Base-by-base conservation (phyloP, 2,888 invertebrate genomes). In the Pedicia rivosa region DNA sequence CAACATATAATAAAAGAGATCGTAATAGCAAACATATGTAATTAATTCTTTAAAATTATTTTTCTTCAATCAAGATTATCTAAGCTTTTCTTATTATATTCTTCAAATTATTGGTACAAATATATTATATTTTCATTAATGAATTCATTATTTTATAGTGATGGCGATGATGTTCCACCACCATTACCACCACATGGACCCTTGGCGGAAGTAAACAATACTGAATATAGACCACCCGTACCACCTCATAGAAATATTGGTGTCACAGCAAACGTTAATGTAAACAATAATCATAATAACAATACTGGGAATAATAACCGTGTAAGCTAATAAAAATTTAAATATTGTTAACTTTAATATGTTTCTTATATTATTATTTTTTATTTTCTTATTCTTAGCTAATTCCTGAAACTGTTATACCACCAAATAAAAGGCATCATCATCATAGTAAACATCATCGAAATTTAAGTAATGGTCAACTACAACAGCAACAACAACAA, bases 201-300 rank as follows among this genome's bases (percentile, higher is more conserved):
- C 2, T 49, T 56, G 28, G 52, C 55, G 37, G 51, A 50, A 46
- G 42, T 35, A 43, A 43, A 32, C 30, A 41, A 34, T 34, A 43
- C 37, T 48, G 81, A 82, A 45, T 86, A 87, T 63, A 72, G 79
- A 47, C 86, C 87, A 4, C 86, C 86, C n/a, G 82, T 87, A 38
- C 87, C 87, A 15, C 88, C 84, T 20, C 87, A 87, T 54, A 68
- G 86, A 47, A 81, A 78, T 60, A 69, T 80, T 25, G 71, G 72
- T 15, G 64, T 71, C 36, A 67, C 68, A 47, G 59, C 66, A 25
- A 69, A 69, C 50, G 66, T 65, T 49, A 59, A 58, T n/a, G 48
- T 44, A 36, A 44, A 46, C 10, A 38, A 39, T 31, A 31, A 25
- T n/a, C 45, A 46, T 32, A 32, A 20, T 32, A 32, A 32, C 13